A percentile compares a stretch with the other conserved stretches of the same genome.
phyloP scores from a whole-genome alignment of 2,797 vertebrate species.

The Thunnus albacares region DNA sequence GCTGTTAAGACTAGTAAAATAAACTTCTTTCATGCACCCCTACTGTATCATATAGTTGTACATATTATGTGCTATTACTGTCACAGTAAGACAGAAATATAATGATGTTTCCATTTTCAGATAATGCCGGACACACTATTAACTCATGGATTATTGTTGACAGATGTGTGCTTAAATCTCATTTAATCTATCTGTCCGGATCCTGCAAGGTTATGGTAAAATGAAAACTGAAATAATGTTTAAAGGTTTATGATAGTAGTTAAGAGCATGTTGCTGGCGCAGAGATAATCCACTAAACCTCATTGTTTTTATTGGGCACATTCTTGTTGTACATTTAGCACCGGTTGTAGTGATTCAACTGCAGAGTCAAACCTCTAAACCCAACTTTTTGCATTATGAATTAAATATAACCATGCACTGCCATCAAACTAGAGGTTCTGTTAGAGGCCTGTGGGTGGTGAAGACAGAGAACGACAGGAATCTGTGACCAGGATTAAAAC shows the following conservation, averaged over 20 bases:
- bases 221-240: slow-evolving; percentile 8
- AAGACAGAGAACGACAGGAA: not conserved
- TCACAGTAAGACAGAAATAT: not conserved
- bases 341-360: not conserved
- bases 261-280: not conserved
- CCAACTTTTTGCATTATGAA: slow-evolving; percentile 6
- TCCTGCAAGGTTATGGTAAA: not conserved
- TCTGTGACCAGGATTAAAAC: slow-evolving; percentile 17
- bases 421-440: not conserved
- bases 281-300: not conserved
- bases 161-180: not conserved
- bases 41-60: too few species aligned
- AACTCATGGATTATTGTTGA: not conserved
- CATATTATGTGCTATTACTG: not conserved
- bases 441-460: not conserved
- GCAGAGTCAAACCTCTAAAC: too few species aligned
- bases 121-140: not conserved
- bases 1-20: not conserved
- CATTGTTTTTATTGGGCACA: not conserved
- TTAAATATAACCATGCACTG: not conserved
- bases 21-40: not conserved
- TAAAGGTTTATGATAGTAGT: not conserved
- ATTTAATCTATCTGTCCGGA: not conserved
- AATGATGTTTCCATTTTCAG: not conserved
- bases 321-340: not conserved